phyloP scores from a whole-genome alignment of 2,113 vertebrate genomes.

The Panthera uncia region DNA sequence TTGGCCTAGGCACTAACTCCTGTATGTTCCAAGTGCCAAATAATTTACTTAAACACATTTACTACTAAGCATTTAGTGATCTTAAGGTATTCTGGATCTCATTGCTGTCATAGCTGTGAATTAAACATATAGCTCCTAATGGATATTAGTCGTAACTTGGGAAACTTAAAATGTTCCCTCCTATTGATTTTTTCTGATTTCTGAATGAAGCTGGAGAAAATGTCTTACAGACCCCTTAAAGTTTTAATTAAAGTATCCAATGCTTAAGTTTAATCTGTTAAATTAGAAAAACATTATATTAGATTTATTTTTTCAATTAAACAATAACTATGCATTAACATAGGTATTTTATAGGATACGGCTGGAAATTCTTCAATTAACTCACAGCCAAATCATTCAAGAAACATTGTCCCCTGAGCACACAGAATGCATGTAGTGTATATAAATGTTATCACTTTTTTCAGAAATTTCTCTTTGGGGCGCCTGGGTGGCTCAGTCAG shows the following conservation, averaged over 20 bases:
- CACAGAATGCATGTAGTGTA: background rate
- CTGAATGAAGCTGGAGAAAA: background rate
- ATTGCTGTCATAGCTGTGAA: background rate
- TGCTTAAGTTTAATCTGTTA: background rate
- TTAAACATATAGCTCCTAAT: background rate
- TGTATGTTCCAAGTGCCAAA: conserved; percentile 24
- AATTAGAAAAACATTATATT: conserved; percentile 31
- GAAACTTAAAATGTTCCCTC: background rate
- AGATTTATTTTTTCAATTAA: conserved; percentile 39
- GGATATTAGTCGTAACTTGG: conserved; percentile 16
- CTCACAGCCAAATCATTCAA: background rate
- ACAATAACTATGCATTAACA: background rate
- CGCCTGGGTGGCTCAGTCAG: too few relatives aligned
- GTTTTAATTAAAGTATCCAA: conserved; percentile 17
- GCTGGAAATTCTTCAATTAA: conserved; percentile 3
- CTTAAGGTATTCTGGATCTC: background rate
- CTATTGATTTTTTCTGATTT: conserved; percentile 7
- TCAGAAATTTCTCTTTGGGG: conserved; percentile 41
- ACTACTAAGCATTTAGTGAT: background rate
- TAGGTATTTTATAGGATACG: background rate
- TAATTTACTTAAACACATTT: background rate
- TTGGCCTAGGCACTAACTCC: background rate
- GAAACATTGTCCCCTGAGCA: background rate
- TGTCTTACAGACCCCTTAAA: background rate
- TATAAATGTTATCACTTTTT: background rate